These are phyloP conservation scores for Luffia ferchaultella DNA, from an alignment of 2,888 invertebrate species.

Conservation along the genomic window DNA sequence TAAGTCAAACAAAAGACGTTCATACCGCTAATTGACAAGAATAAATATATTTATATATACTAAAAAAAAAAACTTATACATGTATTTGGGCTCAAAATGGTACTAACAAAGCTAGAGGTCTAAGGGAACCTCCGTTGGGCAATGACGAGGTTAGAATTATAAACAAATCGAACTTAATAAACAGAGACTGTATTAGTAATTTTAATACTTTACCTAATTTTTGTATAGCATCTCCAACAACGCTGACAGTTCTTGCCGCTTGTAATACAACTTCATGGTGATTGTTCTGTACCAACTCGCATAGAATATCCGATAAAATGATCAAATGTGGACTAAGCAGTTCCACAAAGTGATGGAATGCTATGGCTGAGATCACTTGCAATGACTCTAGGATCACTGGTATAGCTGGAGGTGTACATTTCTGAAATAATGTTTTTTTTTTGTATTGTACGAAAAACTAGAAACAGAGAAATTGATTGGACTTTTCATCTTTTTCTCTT, in stretches of 20 bases:
- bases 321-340: slow-evolving; percentile 64
- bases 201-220: slow-evolving; percentile 45
- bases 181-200: no score
- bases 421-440: slow-evolving; percentile 25
- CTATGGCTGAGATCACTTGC: slow-evolving; percentile 73
- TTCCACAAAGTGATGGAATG: slow-evolving; percentile 65
- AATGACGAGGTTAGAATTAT: no score
- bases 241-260: slow-evolving; percentile 73
- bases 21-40: no score
- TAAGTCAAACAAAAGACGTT: no score
- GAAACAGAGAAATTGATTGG: no score
- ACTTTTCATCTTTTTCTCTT: no score
- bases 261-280: slow-evolving; percentile 76
- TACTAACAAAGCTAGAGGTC: no score
- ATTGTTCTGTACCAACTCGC: slow-evolving; percentile 59
- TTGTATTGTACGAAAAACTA: background rate
- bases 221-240: slow-evolving; percentile 71
- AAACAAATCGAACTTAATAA: no score
- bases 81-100: no score
- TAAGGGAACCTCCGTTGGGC: no score
- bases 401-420: slow-evolving; percentile 50
- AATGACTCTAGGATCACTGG: slow-evolving; percentile 82
- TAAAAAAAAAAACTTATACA: no score
- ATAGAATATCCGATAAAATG: slow-evolving; percentile 68
- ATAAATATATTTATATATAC: no score